Conservation (phyloP, 2,888 invertebrate species). For the Melipona beecheii region DNA sequence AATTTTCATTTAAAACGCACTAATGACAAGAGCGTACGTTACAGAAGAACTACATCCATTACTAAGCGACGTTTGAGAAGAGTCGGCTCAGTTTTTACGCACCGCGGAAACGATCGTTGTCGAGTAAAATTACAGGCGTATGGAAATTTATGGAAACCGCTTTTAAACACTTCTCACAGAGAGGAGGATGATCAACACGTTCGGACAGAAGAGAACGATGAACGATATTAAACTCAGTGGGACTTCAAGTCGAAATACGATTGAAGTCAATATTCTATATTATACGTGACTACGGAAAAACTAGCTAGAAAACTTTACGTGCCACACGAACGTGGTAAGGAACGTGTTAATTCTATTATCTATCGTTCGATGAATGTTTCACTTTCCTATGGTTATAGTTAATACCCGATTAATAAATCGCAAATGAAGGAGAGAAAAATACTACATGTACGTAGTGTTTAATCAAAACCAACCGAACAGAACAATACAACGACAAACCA, state of each 20-base stretch:
- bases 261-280: neutral
- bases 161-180: neutral
- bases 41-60: conserved; percentile 40
- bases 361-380: neutral
- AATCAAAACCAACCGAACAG: neutral
- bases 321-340: neutral
- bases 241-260: neutral
- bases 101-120: conserved; percentile 19
- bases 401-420: neutral
- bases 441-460: neutral
- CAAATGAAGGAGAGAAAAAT: neutral
- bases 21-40: conserved; percentile 45
- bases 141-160: neutral
- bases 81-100: conserved; percentile 26
- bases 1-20: conserved; percentile 58
- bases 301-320: too few relatives aligned
- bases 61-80: conserved; percentile 39
- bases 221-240: neutral
- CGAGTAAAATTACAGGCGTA: neutral
- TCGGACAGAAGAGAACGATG: neutral
- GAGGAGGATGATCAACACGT: neutral
- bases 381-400: neutral
- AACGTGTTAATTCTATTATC: neutral
- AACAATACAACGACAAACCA: neutral
- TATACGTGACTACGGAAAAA: neutral